phyloP scores from a whole-genome alignment of 2,797 vertebrate genomes.

The Enteromius unitaeniatus region DNA sequence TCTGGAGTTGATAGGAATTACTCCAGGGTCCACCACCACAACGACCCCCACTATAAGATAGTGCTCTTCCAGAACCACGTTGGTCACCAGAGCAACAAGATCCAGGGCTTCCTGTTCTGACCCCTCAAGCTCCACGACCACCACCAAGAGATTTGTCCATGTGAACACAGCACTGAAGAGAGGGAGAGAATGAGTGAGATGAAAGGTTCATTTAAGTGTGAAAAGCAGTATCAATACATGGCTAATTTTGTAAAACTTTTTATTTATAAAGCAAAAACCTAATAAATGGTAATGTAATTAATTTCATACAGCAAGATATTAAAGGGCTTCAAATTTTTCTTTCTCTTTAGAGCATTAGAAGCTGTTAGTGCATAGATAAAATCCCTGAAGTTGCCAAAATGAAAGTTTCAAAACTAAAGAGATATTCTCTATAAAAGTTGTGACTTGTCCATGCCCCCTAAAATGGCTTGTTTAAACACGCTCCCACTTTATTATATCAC shows the following conservation, averaged over 20 bases:
- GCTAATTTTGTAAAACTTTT: too few species aligned
- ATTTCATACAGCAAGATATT: neutral
- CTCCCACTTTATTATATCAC: too few species aligned
- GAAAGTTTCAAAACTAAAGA: too few species aligned
- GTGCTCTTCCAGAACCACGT: constrained; percentile 6
- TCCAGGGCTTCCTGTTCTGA: constrained; percentile 14
- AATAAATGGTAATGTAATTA: neutral
- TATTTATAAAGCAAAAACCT: too few species aligned
- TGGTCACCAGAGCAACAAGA: constrained; percentile 9
- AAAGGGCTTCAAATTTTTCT: too few species aligned
- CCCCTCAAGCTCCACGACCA: constrained; percentile 87
- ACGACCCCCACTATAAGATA: neutral
- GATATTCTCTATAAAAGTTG: too few species aligned
- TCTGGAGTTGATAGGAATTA: constrained; percentile 25
- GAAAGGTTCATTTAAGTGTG: neutral
- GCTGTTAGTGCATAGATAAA: too few species aligned
- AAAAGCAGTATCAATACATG: too few species aligned
- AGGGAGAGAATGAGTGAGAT: neutral
- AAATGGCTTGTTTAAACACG: too few species aligned
- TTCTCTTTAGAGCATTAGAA: too few species aligned
- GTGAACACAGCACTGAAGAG: constrained; percentile 89
- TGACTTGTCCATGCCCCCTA: too few species aligned
- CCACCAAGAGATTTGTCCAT: constrained; percentile 96
- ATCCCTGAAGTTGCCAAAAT: too few species aligned
- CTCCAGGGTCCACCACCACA: constrained; percentile 22